These are phyloP conservation scores for Valencia hispanica DNA, from an alignment of 2,797 vertebrate genomes.

Conservation along the genomic window DNA sequence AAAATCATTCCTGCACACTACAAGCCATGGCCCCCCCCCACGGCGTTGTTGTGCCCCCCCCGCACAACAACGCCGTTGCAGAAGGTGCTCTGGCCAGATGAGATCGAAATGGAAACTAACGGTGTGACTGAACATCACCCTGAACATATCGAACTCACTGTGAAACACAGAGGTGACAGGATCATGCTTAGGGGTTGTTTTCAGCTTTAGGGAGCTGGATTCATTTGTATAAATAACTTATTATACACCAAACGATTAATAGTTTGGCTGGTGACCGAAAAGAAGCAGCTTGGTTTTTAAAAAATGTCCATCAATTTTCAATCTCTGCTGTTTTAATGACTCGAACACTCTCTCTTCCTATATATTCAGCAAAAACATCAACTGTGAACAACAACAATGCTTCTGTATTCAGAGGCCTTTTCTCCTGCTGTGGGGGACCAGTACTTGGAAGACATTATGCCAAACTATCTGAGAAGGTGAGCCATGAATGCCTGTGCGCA, in stretches of 20 bases:
- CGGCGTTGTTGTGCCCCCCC: too few species aligned
- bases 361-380: slow-evolving; percentile 15
- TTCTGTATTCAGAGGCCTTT: neutral
- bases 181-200: neutral
- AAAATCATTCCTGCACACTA: neutral
- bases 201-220: neutral
- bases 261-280: neutral
- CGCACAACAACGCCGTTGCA: neutral
- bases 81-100: too few species aligned
- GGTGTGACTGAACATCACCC: neutral
- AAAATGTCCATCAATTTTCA: neutral
- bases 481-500: neutral
- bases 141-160: neutral
- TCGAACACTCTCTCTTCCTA: slow-evolving; percentile 6
- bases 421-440: neutral
- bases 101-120: neutral
- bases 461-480: neutral
- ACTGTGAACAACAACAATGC: neutral
- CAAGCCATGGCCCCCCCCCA: too few species aligned
- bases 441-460: neutral
- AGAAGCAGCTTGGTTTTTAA: neutral
- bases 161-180: neutral
- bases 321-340: neutral
- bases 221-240: neutral
- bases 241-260: neutral